These are phyloP conservation scores for Podarcis lilfordi DNA, from an alignment of 2,797 vertebrate species.

Conservation along the genomic window DNA sequence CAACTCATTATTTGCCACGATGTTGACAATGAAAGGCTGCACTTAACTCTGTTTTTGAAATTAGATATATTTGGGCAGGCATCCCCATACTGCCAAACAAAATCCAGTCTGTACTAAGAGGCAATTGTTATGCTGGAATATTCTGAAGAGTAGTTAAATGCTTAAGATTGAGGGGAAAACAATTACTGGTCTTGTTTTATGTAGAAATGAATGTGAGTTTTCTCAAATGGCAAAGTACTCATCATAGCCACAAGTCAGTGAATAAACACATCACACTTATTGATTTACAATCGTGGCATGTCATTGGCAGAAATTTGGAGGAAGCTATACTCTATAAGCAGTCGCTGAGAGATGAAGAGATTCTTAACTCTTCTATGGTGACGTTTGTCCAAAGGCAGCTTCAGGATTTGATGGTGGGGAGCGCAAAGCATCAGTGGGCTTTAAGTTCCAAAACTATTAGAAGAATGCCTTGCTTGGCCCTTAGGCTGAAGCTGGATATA, in stretches of 20 bases:
- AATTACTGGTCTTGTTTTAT: slow-evolving; percentile 40
- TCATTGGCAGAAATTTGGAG: background rate
- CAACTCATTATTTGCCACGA: slow-evolving; percentile 9
- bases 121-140: slow-evolving; percentile 42
- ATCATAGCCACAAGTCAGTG: background rate
- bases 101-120: slow-evolving; percentile 35
- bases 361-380: background rate
- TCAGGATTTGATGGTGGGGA: background rate
- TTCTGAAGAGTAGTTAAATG: slow-evolving; percentile 46
- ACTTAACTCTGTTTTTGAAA: slow-evolving; percentile 25
- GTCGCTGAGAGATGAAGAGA: background rate
- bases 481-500: too few relatives aligned
- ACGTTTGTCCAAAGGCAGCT: background rate
- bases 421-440: too few relatives aligned
- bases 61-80: slow-evolving; percentile 9
- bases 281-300: background rate
- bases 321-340: background rate
- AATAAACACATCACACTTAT: background rate
- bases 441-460: background rate
- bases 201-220: slow-evolving; percentile 38
- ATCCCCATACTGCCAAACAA: slow-evolving; percentile 16
- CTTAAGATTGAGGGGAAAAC: slow-evolving; percentile 44
- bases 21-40: slow-evolving; percentile 17
- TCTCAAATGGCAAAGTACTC: slow-evolving; percentile 30
- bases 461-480: too few relatives aligned